These are phyloP conservation scores for Paratrypauchen microcephalus DNA, from an alignment of 2,797 vertebrate genomes.

Conservation along the genomic window DNA sequence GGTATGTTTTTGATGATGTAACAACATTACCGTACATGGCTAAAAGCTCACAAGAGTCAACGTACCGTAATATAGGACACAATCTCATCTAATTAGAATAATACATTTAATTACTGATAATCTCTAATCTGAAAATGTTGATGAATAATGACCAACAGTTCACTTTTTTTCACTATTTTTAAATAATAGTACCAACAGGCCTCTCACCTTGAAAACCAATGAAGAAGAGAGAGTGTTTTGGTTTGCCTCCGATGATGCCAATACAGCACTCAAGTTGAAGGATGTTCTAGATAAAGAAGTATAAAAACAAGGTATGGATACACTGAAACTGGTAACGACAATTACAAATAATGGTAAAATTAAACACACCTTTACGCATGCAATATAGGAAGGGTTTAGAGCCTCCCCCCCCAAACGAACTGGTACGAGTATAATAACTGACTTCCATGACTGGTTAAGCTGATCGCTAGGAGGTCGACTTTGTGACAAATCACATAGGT, in stretches of 20 bases:
- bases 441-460: conserved; percentile 75
- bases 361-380: conserved; percentile 85
- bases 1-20: too few relatives aligned
- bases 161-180: too few relatives aligned
- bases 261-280: conserved; percentile 86
- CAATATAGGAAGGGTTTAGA: conserved; percentile 88
- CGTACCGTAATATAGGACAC: too few relatives aligned
- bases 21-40: too few relatives aligned
- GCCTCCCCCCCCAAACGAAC: conserved; percentile 88
- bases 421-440: conserved; percentile 88
- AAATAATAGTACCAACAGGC: neutral
- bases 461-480: conserved; percentile 43
- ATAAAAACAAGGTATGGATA: neutral
- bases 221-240: conserved; percentile 91
- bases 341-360: neutral
- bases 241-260: conserved; percentile 92
- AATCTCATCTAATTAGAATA: neutral
- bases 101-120: too few relatives aligned
- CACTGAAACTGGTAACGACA: neutral
- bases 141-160: neutral
- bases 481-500: conserved; percentile 67
- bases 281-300: conserved; percentile 79
- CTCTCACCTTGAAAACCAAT: conserved; percentile 88
- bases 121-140: neutral
- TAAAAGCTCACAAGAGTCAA: too few relatives aligned